Evolutionary conservation across 2,888 invertebrate genomes (phyloP), one percentile per base, ranked within the genome.

Genomic region (Drosophila aldrichi): DNA sequence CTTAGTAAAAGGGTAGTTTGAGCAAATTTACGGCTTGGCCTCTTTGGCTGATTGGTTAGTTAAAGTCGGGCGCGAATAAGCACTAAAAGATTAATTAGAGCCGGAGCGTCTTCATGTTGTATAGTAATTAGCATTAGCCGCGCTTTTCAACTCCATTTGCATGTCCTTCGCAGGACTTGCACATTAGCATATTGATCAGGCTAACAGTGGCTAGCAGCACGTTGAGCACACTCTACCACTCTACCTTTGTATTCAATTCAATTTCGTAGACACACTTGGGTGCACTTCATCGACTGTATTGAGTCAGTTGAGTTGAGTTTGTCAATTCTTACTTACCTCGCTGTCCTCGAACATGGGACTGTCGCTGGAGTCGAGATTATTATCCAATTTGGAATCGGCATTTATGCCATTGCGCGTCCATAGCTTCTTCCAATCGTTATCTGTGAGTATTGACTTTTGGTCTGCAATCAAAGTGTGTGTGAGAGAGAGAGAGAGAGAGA

Each of bases 371-470:
- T 93, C 93, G 48, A 93, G 87, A 90, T 91, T 92, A 87, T 92
- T 93, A 90, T 91, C 91, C 90, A 91, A 91, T 91, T 93, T 93
- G 80, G 92, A 88, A 79, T 92, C 92, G 78, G 91, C 90, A 90
- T 90, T 92, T 83, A 92, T 90, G 84, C 91, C 92, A 74, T 92
- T 92, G 81, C 92, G 92, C 92, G 93, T 92, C 93, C 93, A 93
- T 89, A 93, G 88, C 79, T 93, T 93, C 87, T 93, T 93, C 93
- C 93, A 93, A 80, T 93, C 93, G 89, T 91, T 93, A 89, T 93
- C 93, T 88, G 93, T 93, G 80, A 93, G 91, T 91, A 93, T 92
- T 89, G 93, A 93, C 90, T 93, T 93, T 91, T 93, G 93, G 88
- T 93, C 93, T 93, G 90, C 36, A 91, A 76, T 62, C 76, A 83